Evolutionary conservation across 2,888 invertebrate species (phyloP), one percentile per base, ranked within the genome.

Genomic region (Campoplex nolae): DNA sequence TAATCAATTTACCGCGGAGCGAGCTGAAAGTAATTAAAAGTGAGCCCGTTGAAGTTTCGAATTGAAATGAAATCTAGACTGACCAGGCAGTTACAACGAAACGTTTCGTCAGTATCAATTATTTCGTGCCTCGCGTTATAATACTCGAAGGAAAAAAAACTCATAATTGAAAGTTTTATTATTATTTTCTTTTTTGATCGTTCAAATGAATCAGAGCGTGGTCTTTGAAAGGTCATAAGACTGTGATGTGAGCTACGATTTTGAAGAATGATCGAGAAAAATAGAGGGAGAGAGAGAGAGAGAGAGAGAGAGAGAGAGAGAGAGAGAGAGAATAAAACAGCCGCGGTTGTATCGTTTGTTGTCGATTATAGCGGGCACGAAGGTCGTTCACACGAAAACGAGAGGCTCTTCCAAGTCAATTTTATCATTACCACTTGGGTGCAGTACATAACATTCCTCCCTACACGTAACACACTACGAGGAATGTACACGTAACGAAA

Each of bases 371-470:
- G 71, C 68, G 51, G 68, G 54, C 45, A 75, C 75, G 79, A 83
- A 86, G 83, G 85, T 86, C 82, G 62, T 86, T 86, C 85, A 75
- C 83, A 83, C 85, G 83, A 83, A 78, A 78, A 77, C 38, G 68
- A 70, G 48, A 35, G 51, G 28, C 81, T 48, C 71, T n/a, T 35
- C 13, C 16, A 32, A 54, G 35, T 54, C 51, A 68, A 54, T 56
- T 68, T 68, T 23, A 54, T 28, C 68, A 42, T 78, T 56, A 32
- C 13, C 32, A 16, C 62, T 62, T 32, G 16, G 62, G 32, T 62
- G 62, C 62, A 62, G 62, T 62, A 23, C 48, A 23, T 13, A 67
- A 74, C 38, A 56, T 74, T 74, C 23, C 35, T 77, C 28, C n/a
- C 51, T 58, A 16, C 23, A 65, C 62, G 73, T 80, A 80, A 80